Conservation (phyloP, 2,888 invertebrate species). For the Cabera pusaria region DNA sequence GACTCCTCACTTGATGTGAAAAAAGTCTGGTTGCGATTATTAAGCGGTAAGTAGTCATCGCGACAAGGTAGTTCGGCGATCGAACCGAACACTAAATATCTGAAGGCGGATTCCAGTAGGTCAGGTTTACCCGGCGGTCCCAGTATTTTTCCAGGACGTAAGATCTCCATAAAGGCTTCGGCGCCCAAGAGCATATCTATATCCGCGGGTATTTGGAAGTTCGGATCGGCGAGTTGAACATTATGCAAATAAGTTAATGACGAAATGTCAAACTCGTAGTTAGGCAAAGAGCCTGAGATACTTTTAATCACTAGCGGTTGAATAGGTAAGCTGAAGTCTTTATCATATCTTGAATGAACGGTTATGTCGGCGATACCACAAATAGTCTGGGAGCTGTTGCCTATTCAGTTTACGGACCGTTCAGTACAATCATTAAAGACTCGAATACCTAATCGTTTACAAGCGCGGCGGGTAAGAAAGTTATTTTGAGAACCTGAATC, state of each 20-base stretch:
- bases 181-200: conserved; percentile 1
- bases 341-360: conserved; percentile 17
- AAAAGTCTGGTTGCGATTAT: conserved; percentile 1
- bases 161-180: conserved; percentile 5
- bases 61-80: background rate
- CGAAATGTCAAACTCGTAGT: conserved; percentile 3
- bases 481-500: conserved; percentile 22
- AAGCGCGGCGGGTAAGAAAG: conserved; percentile 17
- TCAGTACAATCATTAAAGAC: background rate
- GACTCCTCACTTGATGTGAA: conserved; percentile 3
- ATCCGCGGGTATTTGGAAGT: conserved; percentile 3
- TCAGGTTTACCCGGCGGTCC: background rate
- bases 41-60: background rate
- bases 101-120: background rate
- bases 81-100: background rate
- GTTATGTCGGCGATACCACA: conserved; percentile 5
- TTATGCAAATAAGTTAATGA: background rate
- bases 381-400: conserved; percentile 12
- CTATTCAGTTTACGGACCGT: conserved; percentile 18
- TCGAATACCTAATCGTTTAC: conserved; percentile 12
- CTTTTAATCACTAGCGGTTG: conserved; percentile 17
- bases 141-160: conserved; percentile 17
- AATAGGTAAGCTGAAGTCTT: conserved; percentile 15
- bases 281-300: conserved; percentile 21
- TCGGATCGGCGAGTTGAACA: background rate